Conservation (phyloP, 2,888 invertebrate genomes). For the Coleophora deauratella region DNA sequence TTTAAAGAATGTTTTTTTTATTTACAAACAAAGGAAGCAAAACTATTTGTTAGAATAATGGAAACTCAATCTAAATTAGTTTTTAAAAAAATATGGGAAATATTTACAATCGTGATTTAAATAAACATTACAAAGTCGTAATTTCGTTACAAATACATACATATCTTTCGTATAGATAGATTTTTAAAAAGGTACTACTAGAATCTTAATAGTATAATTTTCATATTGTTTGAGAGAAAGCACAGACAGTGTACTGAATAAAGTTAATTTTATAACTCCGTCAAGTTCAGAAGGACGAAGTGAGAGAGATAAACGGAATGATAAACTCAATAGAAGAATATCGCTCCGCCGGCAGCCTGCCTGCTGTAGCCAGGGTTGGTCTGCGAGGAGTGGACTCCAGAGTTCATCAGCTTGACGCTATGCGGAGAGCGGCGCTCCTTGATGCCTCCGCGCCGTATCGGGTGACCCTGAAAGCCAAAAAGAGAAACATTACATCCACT, state of each 20-base stretch:
- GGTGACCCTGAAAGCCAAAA: conserved; percentile 58
- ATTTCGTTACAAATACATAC: neutral
- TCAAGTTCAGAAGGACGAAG: neutral
- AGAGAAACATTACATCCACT: neutral
- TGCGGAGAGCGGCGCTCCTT: conserved; percentile 78
- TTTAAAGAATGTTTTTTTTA: too few relatives aligned
- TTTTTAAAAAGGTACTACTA: too few relatives aligned
- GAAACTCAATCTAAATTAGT: too few relatives aligned
- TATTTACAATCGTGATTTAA: too few relatives aligned
- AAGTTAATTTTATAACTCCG: neutral
- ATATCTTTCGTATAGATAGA: too few relatives aligned
- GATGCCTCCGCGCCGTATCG: conserved; percentile 76
- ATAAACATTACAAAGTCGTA: neutral
- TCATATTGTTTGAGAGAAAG: too few relatives aligned
- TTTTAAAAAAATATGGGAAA: too few relatives aligned
- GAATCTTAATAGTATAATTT: too few relatives aligned
- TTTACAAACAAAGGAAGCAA: too few relatives aligned
- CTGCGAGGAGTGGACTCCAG: conserved; percentile 85
- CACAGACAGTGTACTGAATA: too few relatives aligned
- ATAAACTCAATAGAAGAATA: conserved; percentile 76
- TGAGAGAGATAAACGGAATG: neutral
- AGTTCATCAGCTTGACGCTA: conserved; percentile 85
- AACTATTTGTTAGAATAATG: too few relatives aligned
- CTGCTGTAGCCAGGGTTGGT: conserved; percentile 88
- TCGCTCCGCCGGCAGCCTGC: conserved; percentile 82